Conservation (phyloP, 2,888 invertebrate genomes). For the Trichopria drosophilae region DNA sequence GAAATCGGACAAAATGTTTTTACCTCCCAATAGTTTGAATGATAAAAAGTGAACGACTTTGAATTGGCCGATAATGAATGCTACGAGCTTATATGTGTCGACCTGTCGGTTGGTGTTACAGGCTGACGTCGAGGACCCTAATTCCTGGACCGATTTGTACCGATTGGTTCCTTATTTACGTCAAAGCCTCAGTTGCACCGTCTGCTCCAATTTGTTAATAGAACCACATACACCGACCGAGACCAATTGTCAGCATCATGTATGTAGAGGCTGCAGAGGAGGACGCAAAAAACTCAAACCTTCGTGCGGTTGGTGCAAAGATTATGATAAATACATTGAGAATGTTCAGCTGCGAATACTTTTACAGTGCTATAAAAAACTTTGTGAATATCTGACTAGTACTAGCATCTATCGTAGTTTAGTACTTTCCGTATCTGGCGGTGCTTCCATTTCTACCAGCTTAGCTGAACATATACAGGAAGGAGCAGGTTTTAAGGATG, state of each 20-base stretch:
- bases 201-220: slow-evolving; percentile 80
- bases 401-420: slow-evolving; percentile 71
- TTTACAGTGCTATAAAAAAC: slow-evolving; percentile 84
- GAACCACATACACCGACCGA: slow-evolving; percentile 80
- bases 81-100: slow-evolving; percentile 79
- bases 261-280: slow-evolving; percentile 82
- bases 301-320: slow-evolving; percentile 82
- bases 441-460: slow-evolving; percentile 58
- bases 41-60: too few species aligned
- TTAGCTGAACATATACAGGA: slow-evolving; percentile 77
- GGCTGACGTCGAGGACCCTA: slow-evolving; percentile 72
- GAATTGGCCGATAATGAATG: slow-evolving; percentile 70
- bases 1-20: too few species aligned
- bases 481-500: slow-evolving; percentile 76
- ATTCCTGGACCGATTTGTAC: slow-evolving; percentile 79
- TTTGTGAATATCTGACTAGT: slow-evolving; percentile 81
- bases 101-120: slow-evolving; percentile 79
- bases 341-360: slow-evolving; percentile 80
- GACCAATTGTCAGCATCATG: slow-evolving; percentile 84
- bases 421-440: slow-evolving; percentile 58
- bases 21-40: too few species aligned
- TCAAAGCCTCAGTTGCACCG: slow-evolving; percentile 85
- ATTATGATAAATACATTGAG: slow-evolving; percentile 79
- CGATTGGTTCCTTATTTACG: slow-evolving; percentile 82
- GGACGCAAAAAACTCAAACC: slow-evolving; percentile 84